Evolutionary conservation across 2,888 invertebrate genomes (phyloP).

Genomic region (Cataglyphis altisquamis): DNA sequence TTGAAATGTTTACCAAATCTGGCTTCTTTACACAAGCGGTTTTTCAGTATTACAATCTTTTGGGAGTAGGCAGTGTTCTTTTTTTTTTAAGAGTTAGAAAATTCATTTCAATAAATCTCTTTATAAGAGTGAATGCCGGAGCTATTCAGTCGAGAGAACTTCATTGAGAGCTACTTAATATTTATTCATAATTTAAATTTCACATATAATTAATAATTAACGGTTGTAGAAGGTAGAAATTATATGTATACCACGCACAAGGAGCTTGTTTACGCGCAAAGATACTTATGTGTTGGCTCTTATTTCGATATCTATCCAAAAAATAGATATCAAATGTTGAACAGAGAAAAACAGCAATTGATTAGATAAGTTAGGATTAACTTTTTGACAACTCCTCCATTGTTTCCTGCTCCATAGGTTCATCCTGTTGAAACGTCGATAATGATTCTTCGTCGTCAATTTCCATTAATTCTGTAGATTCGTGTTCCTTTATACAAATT

Average conservation of each 20-base stretch:
- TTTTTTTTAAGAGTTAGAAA: constrained; percentile 67
- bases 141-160: constrained; percentile 45
- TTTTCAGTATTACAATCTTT: constrained; percentile 63
- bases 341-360: constrained; percentile 41
- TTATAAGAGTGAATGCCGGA: constrained; percentile 63
- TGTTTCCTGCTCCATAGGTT: constrained; percentile 84
- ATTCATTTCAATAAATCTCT: constrained; percentile 65
- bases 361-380: constrained; percentile 76
- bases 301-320: constrained; percentile 48
- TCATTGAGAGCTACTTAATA: constrained; percentile 28
- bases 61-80: constrained; percentile 71
- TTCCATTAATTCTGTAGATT: constrained; percentile 81
- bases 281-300: constrained; percentile 41
- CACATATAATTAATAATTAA: constrained; percentile 29
- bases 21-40: constrained; percentile 61
- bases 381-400: constrained; percentile 79
- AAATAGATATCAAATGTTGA: constrained; percentile 63
- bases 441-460: constrained; percentile 81
- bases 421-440: constrained; percentile 78
- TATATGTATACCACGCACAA: constrained; percentile 22
- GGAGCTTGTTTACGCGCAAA: constrained; percentile 45
- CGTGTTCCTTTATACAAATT: constrained; percentile 57
- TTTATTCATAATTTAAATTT: constrained; percentile 41
- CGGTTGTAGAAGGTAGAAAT: constrained; percentile 59
- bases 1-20: constrained; percentile 57